phyloP scores from a whole-genome alignment of 2,797 vertebrate genomes.

The Eremophila alpestris region DNA sequence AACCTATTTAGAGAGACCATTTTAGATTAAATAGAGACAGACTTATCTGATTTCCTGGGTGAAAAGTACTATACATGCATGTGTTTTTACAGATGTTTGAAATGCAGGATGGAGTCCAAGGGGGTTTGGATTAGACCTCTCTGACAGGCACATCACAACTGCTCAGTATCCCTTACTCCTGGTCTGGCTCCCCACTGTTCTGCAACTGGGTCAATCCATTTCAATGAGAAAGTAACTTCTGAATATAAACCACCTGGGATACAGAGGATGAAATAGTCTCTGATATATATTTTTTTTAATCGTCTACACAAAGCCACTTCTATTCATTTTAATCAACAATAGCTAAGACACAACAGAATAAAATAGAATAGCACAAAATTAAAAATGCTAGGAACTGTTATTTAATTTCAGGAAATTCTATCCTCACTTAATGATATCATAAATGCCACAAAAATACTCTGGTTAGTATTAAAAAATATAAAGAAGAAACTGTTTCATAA shows the following conservation, averaged over 20 bases:
- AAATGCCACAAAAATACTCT: background rate
- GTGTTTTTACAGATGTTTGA: background rate
- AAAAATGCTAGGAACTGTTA: background rate
- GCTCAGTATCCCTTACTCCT: background rate
- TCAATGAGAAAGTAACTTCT: background rate
- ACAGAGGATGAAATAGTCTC: conserved; percentile 1
- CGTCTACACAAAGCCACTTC: conserved; percentile 13
- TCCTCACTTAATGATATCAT: background rate
- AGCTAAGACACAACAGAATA: background rate
- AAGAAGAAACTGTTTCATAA: background rate
- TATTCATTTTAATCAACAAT: background rate
- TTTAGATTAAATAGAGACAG: background rate
- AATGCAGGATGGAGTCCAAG: background rate
- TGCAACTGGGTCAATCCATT: background rate
- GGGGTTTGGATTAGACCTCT: background rate
- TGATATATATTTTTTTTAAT: conserved; percentile 24
- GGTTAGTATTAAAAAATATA: background rate
- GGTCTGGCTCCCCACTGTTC: background rate
- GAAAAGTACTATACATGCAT: background rate
- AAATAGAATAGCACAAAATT: conserved; percentile 1
- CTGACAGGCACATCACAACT: background rate
- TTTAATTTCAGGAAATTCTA: conserved; percentile 11
- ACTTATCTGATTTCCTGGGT: background rate
- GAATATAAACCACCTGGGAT: background rate
- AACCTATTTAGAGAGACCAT: background rate